These are phyloP conservation scores for Chelonus insularis DNA, from an alignment of 1,140 invertebrate species.

Conservation along the genomic window DNA sequence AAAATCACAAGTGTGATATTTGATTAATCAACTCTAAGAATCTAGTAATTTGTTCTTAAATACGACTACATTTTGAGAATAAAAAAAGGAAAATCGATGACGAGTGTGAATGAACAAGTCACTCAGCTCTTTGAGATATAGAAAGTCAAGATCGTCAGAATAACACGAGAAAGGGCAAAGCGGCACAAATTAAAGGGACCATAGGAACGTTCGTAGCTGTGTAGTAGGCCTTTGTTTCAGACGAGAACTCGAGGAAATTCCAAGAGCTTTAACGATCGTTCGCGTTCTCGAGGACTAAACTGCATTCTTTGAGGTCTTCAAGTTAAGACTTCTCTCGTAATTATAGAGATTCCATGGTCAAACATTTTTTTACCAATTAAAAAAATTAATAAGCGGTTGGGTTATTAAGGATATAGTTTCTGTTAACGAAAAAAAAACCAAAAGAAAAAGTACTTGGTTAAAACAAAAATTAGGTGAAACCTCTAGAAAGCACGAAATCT, in stretches of 20 bases:
- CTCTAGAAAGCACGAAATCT: no score
- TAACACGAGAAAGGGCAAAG: constrained; percentile 22
- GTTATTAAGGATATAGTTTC: background rate
- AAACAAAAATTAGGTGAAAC: no score
- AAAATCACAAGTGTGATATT: no score
- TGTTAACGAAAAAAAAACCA: no score
- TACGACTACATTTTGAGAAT: no score
- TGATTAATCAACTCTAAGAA: no score
- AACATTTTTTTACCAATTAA: background rate
- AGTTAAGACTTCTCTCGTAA: constrained; percentile 1
- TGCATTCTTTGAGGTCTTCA: constrained; percentile 8
- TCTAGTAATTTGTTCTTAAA: no score
- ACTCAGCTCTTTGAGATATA: no score
- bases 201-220: background rate
- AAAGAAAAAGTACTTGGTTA: no score
- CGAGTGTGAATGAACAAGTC: no score
- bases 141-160: constrained; percentile 4
- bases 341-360: constrained; percentile 5
- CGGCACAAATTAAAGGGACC: constrained; percentile 18
- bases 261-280: constrained; percentile 23
- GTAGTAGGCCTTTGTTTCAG: constrained; percentile 15
- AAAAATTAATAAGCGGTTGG: background rate
- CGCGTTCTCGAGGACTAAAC: background rate
- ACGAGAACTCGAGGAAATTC: constrained; percentile 9
- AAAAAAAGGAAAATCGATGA: no score